phyloP scores from a whole-genome alignment of 2,888 invertebrate genomes.

The Tenodera sinensis region DNA sequence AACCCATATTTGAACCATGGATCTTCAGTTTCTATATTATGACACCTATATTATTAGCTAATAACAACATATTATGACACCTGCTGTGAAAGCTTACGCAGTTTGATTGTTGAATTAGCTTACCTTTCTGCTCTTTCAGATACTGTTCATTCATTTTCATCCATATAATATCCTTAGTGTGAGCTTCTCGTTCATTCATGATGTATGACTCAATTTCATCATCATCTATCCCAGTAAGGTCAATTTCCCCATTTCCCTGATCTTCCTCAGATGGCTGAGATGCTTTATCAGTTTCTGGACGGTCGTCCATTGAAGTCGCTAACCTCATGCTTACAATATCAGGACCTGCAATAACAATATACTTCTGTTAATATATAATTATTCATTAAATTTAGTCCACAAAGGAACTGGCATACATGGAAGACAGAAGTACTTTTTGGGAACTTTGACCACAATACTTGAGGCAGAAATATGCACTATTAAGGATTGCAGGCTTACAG shows the following conservation, averaged over 20 bases:
- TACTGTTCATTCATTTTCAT: constrained; percentile 82
- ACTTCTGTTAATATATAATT: neutral
- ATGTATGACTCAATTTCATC: constrained; percentile 86
- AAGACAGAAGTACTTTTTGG: no score
- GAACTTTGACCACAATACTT: no score
- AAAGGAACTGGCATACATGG: no score
- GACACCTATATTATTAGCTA: no score
- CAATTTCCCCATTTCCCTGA: constrained; percentile 54
- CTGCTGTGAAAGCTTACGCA: no score
- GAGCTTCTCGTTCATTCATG: constrained; percentile 73
- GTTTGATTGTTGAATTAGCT: neutral
- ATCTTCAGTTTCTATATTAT: no score
- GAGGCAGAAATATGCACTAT: no score
- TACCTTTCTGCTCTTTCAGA: constrained; percentile 75
- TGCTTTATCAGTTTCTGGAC: constrained; percentile 31
- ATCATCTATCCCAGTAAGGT: constrained; percentile 76
- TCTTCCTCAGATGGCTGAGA: constrained; percentile 29
- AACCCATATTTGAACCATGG: no score
- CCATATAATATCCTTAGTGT: constrained; percentile 83
- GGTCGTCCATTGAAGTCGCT: constrained; percentile 52
- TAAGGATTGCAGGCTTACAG: no score
- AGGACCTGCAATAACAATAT: constrained; percentile 40
- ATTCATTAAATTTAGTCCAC: no score
- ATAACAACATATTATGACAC: no score
- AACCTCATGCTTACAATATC: constrained; percentile 73